Percentiles rank a stretch among this genome's conserved stretches.
Evolutionary conservation across 2,888 invertebrate genomes (phyloP).

Genomic region (Hemistola chrysoprasaria): DNA sequence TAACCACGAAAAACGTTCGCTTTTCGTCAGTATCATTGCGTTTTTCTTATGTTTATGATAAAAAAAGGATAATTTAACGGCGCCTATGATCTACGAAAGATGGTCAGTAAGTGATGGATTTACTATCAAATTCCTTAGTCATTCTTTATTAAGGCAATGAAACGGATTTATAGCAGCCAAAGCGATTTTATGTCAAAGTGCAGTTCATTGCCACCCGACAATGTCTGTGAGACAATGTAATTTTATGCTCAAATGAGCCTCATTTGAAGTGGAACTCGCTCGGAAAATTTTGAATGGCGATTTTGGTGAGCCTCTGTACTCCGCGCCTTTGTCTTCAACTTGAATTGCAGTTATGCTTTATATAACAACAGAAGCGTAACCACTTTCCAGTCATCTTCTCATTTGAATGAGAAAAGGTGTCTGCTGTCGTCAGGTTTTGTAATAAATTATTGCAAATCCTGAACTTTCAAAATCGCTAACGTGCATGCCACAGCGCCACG

Average conservation of each 20-base stretch:
- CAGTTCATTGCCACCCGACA: constrained; percentile 80
- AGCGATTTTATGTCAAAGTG: constrained; percentile 81
- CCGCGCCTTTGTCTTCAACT: constrained; percentile 65
- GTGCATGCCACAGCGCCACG: not conserved
- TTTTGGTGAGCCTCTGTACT: constrained; percentile 62
- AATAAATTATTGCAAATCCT: constrained; percentile 45
- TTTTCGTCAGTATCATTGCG: constrained; percentile 16
- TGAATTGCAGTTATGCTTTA: constrained; percentile 76
- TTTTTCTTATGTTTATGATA: constrained; percentile 19
- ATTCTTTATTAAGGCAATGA: constrained; percentile 78
- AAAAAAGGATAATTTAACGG: constrained; percentile 50
- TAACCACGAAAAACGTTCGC: constrained; percentile 12
- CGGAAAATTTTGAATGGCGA: constrained; percentile 77
- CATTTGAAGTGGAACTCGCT: constrained; percentile 74
- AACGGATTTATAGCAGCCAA: constrained; percentile 77
- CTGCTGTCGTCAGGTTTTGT: constrained; percentile 40
- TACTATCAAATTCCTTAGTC: constrained; percentile 70
- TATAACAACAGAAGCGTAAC: constrained; percentile 72
- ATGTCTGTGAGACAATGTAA: constrained; percentile 78
- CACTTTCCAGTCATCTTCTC: constrained; percentile 60
- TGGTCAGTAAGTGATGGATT: constrained; percentile 63
- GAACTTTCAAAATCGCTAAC: constrained; percentile 39
- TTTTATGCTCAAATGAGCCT: constrained; percentile 80
- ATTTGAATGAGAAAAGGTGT: constrained; percentile 48
- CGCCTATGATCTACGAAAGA: constrained; percentile 58